Evolutionary conservation across 2,888 invertebrate species (phyloP), one percentile per base, ranked within the genome.

Genomic region (Agrochola macilenta): DNA sequence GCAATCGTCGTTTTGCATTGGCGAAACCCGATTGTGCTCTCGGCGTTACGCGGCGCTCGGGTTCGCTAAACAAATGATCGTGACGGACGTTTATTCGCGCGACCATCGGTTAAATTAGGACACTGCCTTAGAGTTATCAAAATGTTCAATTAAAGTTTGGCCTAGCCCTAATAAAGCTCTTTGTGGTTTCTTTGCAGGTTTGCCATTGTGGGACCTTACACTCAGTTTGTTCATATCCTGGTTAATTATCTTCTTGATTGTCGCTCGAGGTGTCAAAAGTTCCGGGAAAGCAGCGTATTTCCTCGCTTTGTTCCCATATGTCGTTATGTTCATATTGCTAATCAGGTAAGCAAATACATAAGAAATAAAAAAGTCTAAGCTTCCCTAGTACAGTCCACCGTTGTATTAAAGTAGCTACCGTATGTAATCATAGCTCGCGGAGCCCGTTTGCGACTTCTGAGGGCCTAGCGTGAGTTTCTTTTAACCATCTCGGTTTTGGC

Each of bases 281-380:
- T 98, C 98, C 0, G 98, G 98, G 54, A 98, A 98, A 94, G 98
- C 98, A 0, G 98, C 99, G 0, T 99, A 99, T 93, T 98, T 99
- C 93, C 97, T 99, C 8, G 99, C 99, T 0, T 91, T 99, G 5
- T 98, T 99, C 92, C 99, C 99, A 0, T 98, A 98, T 89, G 97
- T 98, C 4, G 97, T 99, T 64, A 97, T 99, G 92, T 93, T 98
- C 63, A 97, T 98, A 49, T 95, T 99, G 73, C 96, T 99, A 5
- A 97, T 98, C 74, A 97, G 96, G 95, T 96, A 79, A 87, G 89
- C 52, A 52, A 52, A 52, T 35, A 68, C 23, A 68, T 79, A 60
- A 66, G 20, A 35, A 64, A 5, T 68, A 46, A n/a, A 46, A 23
- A 58, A 39, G 1, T n/a, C 23, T 1, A n/a, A 20, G 20, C 23